Evolutionary conservation across 2,113 vertebrate species (phyloP).

Genomic region (Psittacara wagleri): DNA sequence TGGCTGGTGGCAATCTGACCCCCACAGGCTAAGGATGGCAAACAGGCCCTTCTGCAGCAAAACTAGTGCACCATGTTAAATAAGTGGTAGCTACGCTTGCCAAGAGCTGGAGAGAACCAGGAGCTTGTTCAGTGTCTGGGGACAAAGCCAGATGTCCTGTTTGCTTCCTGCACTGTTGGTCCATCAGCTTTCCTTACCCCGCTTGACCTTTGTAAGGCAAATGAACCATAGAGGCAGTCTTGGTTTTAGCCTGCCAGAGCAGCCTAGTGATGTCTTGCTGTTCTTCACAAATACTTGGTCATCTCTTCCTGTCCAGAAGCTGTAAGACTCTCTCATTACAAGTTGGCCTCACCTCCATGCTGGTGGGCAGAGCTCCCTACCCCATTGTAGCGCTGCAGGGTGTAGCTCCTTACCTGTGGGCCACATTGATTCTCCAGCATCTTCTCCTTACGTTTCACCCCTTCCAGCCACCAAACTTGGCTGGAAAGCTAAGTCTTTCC

Average conservation of each 20-base stretch:
- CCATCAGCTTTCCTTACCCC: background rate
- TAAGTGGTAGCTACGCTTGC: background rate
- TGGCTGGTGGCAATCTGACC: background rate
- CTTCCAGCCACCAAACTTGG: background rate
- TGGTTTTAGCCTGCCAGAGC: background rate
- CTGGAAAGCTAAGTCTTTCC: background rate
- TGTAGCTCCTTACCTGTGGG: background rate
- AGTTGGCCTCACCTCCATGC: background rate
- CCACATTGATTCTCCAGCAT: background rate
- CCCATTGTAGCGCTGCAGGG: background rate
- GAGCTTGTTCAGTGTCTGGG: background rate
- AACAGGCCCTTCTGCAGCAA: background rate
- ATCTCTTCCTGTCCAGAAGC: background rate
- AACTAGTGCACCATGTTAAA: background rate
- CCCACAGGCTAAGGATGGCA: background rate
- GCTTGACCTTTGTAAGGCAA: background rate
- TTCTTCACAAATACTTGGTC: background rate
- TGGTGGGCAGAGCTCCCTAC: background rate
- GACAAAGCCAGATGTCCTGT: background rate
- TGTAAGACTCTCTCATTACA: accelerated
- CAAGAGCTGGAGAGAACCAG: background rate
- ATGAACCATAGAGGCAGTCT: accelerated
- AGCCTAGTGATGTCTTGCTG: background rate
- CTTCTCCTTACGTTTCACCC: background rate
- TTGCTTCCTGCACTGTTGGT: background rate